Conservation (phyloP, 2,888 invertebrate species). For the Onthophagus sagittarius region DNA sequence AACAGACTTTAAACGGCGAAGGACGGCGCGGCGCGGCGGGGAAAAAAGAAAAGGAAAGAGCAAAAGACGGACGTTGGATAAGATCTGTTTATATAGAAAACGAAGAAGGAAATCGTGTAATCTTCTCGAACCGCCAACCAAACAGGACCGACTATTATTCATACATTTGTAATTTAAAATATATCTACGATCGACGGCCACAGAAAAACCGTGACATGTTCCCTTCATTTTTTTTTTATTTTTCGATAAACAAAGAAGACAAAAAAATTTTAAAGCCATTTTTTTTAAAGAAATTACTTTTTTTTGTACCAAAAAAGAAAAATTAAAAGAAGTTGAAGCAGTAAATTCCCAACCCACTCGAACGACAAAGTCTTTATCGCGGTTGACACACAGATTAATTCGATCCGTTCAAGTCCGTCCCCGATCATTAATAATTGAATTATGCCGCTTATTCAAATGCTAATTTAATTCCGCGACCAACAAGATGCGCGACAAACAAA, state of each 20-base stretch:
- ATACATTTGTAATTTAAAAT: not conserved
- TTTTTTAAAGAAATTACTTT: too few relatives aligned
- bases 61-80: not conserved
- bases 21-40: too few relatives aligned
- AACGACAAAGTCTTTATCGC: not conserved
- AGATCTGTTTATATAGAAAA: not conserved
- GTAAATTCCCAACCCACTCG: not conserved
- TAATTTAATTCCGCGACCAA: not conserved
- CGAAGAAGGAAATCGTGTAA: not conserved
- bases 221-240: not conserved
- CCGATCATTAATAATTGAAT: not conserved
- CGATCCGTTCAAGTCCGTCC: not conserved
- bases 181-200: not conserved
- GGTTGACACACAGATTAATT: not conserved
- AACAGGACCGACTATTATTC: not conserved
- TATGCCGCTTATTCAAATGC: not conserved
- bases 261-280: not conserved
- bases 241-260: not conserved
- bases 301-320: too few relatives aligned
- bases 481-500: not conserved
- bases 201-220: not conserved
- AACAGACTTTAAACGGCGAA: not conserved
- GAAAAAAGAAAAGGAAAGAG: not conserved
- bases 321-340: not conserved
- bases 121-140: not conserved